These are phyloP conservation scores for Troilus luridus DNA, from an alignment of 2,888 invertebrate genomes.

Conservation along the genomic window DNA sequence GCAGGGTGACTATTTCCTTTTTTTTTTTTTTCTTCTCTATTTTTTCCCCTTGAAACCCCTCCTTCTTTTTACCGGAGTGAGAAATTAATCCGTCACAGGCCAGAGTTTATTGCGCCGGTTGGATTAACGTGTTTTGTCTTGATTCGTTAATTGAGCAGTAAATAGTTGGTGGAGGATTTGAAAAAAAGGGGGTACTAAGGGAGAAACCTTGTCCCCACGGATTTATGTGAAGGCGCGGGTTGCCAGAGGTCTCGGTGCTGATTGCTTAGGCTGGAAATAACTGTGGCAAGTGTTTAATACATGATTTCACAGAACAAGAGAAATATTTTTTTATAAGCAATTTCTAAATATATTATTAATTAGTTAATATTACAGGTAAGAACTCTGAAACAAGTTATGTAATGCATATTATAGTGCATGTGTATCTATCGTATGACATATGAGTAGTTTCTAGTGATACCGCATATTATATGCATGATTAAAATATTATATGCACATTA, in stretches of 20 bases:
- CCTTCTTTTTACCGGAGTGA: constrained; percentile 31
- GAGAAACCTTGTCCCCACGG: constrained; percentile 24
- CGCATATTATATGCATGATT: no score
- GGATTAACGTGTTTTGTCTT: constrained; percentile 63
- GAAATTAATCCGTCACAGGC: constrained; percentile 43
- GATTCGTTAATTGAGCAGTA: constrained; percentile 65
- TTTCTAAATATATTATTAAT: no score
- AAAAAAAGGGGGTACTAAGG: constrained; percentile 39
- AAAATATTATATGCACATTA: no score
- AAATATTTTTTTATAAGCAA: no score
- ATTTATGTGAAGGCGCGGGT: constrained; percentile 38
- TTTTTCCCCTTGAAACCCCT: not conserved
- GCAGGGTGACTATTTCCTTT: not conserved
- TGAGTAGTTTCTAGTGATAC: no score
- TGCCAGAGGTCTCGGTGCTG: not conserved
- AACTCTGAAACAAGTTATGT: no score
- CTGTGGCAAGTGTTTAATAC: not conserved
- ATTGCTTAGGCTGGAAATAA: not conserved
- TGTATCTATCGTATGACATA: no score
- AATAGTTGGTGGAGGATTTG: constrained; percentile 58
- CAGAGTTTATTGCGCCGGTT: constrained; percentile 31
- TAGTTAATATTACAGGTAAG: no score
- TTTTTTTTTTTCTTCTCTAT: not conserved
- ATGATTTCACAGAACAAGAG: no score
- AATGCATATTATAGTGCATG: no score